phyloP scores from a whole-genome alignment of 2,888 invertebrate genomes.

The Priocnemis perturbator region DNA sequence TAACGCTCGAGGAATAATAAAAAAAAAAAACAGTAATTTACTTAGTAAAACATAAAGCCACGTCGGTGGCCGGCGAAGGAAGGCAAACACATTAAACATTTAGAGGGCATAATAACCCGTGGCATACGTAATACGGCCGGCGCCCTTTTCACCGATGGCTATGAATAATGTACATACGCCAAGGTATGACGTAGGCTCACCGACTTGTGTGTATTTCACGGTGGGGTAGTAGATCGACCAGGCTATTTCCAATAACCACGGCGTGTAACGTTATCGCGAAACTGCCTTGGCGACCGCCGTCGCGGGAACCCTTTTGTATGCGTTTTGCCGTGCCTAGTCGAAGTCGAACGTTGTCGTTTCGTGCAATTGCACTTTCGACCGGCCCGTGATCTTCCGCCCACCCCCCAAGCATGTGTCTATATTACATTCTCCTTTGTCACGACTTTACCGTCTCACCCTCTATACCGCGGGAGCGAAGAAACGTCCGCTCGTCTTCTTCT shows the following conservation, averaged over 20 bases:
- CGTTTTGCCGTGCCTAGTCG: too few species aligned
- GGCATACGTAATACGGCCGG: slow-evolving; percentile 73
- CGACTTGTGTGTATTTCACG: slow-evolving; percentile 61
- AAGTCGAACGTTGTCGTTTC: too few species aligned
- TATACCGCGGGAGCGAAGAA: too few species aligned
- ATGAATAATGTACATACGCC: slow-evolving; percentile 73
- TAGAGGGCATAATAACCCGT: slow-evolving; percentile 75
- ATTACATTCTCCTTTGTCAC: too few species aligned
- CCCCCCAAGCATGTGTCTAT: too few species aligned
- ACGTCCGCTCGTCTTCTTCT: too few species aligned
- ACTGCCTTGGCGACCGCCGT: slow-evolving; percentile 25
- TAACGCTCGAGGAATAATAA: slow-evolving; percentile 66
- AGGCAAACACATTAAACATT: slow-evolving; percentile 76
- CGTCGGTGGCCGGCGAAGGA: slow-evolving; percentile 70
- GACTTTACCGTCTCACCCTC: too few species aligned
- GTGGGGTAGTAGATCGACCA: slow-evolving; percentile 58
- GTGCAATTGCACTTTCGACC: too few species aligned
- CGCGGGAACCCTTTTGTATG: slow-evolving; percentile 5
- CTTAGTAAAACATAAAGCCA: slow-evolving; percentile 75
- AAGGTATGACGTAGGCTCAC: slow-evolving; percentile 68
- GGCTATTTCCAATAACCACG: slow-evolving; percentile 59
- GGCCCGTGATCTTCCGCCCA: too few species aligned
- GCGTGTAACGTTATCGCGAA: slow-evolving; percentile 50
- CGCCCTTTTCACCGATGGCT: slow-evolving; percentile 73
- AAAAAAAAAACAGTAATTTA: slow-evolving; percentile 73